Base-by-base conservation (phyloP, 2,888 invertebrate species). In the Ectemnius cavifrons region DNA sequence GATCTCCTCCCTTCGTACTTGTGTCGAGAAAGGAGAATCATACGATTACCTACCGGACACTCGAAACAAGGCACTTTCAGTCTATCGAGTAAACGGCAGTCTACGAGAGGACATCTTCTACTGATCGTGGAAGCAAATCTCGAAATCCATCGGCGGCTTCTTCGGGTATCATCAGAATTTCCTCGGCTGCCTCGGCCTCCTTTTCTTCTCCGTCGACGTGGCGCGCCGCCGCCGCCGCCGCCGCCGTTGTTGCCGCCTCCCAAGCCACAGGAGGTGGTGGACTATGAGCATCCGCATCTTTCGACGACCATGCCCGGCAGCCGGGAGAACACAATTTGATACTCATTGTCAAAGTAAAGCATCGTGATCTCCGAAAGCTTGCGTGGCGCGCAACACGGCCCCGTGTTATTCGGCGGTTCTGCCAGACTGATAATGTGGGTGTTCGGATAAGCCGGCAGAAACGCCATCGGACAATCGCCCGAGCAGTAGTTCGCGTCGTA, bases 401-500 rank as follows among this genome's bases (percentile, higher is more conserved):
- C 96, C 0, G 95, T 95, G 68, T 95, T 95, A 71, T 96, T 95
- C 13, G 93, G 92, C 0, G 95, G 94, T 58, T 94, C 94, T 4
- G 96, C 95, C 87, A 98, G 93, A 85, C 96, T 96, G 72, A 96
- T 94, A 86, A 98, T 92, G 91, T 98, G 97, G 8, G 97, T 97
- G 90, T 98, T 97, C 0, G 97, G 95, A 89, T 96, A 96, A 87
- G 95, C 95, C 88, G 96, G 97, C 75, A 97, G 92, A 89, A 97
- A 97, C 64, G 97, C 95, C 91, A 95, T 95, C 0, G 96, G 96
- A 91, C 99, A 99, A 86, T 98, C 97, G 6, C 99, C 98, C 67
- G 97, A 95, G 92, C 99, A 99, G 92, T 98, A 98, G 92, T 97
- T 97, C 6, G 99, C 98, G 87, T 97, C 96, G 92, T 98, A 99